These are phyloP conservation scores for Empis stercorea DNA, from an alignment of 2,888 invertebrate genomes.

Conservation along the genomic window DNA sequence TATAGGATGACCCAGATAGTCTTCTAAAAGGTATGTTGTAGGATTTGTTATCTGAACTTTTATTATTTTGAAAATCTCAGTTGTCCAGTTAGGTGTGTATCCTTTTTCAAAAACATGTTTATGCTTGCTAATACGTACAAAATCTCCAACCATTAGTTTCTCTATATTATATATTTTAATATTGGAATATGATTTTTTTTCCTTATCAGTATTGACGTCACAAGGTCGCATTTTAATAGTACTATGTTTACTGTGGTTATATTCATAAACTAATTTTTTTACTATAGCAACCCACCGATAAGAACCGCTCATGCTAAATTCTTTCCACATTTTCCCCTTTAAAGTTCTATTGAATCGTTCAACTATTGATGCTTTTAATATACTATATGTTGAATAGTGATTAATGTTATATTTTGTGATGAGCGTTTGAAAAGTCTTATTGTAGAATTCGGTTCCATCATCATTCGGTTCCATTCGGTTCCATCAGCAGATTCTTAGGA, in stretches of 20 bases:
- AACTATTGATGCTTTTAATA: slow-evolving; percentile 16
- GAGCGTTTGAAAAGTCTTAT: slow-evolving; percentile 13
- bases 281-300: slow-evolving; percentile 18
- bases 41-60: too few species aligned
- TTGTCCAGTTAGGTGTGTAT: too few species aligned
- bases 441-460: slow-evolving; percentile 19
- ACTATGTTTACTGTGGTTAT: slow-evolving; percentile 16
- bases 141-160: too few species aligned
- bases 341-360: slow-evolving; percentile 18
- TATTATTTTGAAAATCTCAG: too few species aligned
- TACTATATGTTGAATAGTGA: slow-evolving; percentile 11
- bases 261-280: slow-evolving; percentile 8
- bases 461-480: too few species aligned
- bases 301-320: slow-evolving; percentile 17
- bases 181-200: not conserved
- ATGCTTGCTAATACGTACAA: too few species aligned
- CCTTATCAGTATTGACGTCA: slow-evolving; percentile 13
- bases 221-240: slow-evolving; percentile 16
- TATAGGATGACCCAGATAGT: too few species aligned
- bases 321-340: slow-evolving; percentile 15
- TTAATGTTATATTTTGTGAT: slow-evolving; percentile 12
- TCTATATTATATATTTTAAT: too few species aligned
- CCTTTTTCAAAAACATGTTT: too few species aligned
- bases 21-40: too few species aligned
- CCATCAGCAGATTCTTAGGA: slow-evolving; percentile 4